These are phyloP conservation scores for Phalacrocorax pelagicus DNA, from an alignment of 2,113 vertebrate genomes.

Conservation along the genomic window DNA sequence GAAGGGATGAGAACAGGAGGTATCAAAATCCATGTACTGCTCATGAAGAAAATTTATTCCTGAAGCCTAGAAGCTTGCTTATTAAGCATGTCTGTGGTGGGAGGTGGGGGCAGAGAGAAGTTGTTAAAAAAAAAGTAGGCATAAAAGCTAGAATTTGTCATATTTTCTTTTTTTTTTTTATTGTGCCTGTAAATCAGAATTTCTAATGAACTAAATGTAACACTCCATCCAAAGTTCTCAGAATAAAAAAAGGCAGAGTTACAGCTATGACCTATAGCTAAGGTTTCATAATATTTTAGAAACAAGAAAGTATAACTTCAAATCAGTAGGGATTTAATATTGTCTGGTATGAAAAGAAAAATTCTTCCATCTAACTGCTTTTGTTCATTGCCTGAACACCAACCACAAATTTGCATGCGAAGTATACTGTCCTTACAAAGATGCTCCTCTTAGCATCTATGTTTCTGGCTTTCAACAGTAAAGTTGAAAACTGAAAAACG, in stretches of 20 bases:
- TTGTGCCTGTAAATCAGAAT: neutral
- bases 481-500: neutral
- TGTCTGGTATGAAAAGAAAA: neutral
- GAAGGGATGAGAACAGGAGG: neutral
- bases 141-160: neutral
- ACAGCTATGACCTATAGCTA: neutral
- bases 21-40: neutral
- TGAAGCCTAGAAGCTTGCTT: neutral
- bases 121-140: too few relatives aligned
- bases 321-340: neutral
- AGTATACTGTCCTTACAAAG: neutral
- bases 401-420: neutral
- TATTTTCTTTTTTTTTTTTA: neutral
- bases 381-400: neutral
- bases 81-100: neutral
- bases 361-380: neutral
- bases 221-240: neutral
- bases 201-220: neutral
- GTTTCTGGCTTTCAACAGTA: neutral
- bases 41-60: neutral
- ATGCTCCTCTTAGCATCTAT: neutral
- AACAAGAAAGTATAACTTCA: neutral
- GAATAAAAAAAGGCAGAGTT: neutral
- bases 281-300: neutral
- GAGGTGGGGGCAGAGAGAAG: neutral